Evolutionary conservation across 1,140 invertebrate genomes (phyloP), one percentile per base, ranked within the genome.

Genomic region (Teleopsis dalmanni): DNA sequence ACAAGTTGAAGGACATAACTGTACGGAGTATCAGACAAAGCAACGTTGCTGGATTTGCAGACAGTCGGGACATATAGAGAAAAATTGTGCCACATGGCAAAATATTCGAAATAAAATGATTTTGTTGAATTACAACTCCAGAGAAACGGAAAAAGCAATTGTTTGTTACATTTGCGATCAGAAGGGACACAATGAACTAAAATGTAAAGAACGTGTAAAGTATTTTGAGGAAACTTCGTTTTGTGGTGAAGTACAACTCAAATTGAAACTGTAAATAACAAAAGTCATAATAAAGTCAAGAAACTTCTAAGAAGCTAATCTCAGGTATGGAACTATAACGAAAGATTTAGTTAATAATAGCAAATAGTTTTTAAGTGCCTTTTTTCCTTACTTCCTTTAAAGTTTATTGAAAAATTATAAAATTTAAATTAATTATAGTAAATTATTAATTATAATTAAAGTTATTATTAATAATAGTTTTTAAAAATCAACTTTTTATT

Each of bases 1-100:
- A 0, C 67, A 70, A 26, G 37, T 36, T 0, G 56, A 53, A 27
- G 49, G 48, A 3, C 68, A 71, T 23, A 21, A 48, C 9, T 71
- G 68, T 35, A 5, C 35, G 10, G 43, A 58, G 18, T 71, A 67
- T 48, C 65, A 70, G 43, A 45, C 40, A 8, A 57, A 57, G 25
- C 58, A 65, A 33, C 42, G 23, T 14, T 71, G 68, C 45, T 62
- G 60, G 62, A 35, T 70, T 13, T 71, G 68, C 31, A 47, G 43
- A 0, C n/a, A 59, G 25, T 48, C 48, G 14, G 58, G 57, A 0
- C 59, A 64, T 29, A 60, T 59, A 21, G 67, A 70, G 43, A 48
- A 21, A 21, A 59, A 33, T 2, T 65, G 62, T 22, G 1, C 1
- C 0, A n/a, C 47, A 7, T 55, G 50, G 41, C 11, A 11, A 50